Conservation (phyloP, 2,113 vertebrate genomes). For the Tangachromis dhanisi region DNA sequence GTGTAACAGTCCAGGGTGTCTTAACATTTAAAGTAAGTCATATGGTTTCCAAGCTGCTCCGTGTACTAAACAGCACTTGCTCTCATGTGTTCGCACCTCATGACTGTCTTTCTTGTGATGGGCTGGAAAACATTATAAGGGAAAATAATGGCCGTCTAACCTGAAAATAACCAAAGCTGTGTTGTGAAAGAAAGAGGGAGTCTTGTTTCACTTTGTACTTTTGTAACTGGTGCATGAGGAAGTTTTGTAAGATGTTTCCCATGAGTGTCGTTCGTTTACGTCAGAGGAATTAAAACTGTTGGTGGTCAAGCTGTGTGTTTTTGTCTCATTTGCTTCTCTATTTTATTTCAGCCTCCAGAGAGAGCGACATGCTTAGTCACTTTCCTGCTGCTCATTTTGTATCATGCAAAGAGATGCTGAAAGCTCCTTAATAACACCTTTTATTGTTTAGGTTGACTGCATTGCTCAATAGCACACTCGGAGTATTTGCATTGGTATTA, state of each 20-base stretch:
- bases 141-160: not conserved
- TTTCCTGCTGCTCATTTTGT: not conserved
- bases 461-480: not conserved
- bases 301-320: not conserved
- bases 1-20: constrained; percentile 1
- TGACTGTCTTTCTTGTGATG: not conserved
- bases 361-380: not conserved
- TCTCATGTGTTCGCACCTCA: not conserved
- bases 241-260: not conserved
- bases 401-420: not conserved
- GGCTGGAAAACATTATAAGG: not conserved
- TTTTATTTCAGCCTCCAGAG: not conserved
- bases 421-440: not conserved
- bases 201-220: constrained; percentile 20
- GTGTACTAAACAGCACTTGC: not conserved
- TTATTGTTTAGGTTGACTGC: not conserved
- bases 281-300: constrained; percentile 23
- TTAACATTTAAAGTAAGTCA: constrained; percentile 34
- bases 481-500: not conserved
- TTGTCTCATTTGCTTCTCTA: not conserved
- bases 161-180: not conserved
- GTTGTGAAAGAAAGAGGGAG: not conserved
- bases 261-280: not conserved
- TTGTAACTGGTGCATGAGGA: constrained; percentile 15
- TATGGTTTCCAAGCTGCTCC: not conserved